These are phyloP conservation scores for Miltochrista miniata DNA, from an alignment of 2,888 invertebrate species.

Conservation along the genomic window DNA sequence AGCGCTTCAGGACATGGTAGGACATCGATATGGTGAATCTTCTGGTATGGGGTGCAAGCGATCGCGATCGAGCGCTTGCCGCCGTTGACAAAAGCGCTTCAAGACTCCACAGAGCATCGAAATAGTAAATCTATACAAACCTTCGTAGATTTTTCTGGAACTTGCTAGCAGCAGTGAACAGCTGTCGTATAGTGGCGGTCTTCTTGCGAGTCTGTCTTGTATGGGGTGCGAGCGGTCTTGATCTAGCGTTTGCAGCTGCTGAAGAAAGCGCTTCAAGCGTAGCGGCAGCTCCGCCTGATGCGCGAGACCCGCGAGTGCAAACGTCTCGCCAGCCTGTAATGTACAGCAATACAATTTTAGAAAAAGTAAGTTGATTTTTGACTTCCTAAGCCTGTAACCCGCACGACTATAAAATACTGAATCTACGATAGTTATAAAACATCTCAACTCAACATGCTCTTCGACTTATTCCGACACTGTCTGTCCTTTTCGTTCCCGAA, in stretches of 20 bases:
- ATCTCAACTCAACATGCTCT: too few relatives aligned
- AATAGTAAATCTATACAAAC: too few relatives aligned
- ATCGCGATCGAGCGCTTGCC: slow-evolving; percentile 57
- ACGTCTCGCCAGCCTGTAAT: slow-evolving; percentile 96
- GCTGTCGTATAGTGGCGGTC: slow-evolving; percentile 94
- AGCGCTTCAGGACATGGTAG: slow-evolving; percentile 86
- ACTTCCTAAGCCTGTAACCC: too few relatives aligned
- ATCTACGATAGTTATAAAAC: too few relatives aligned
- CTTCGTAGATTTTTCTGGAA: slow-evolving; percentile 93
- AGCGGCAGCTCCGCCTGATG: slow-evolving; percentile 86
- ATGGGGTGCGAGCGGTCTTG: slow-evolving; percentile 64
- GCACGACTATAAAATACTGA: too few relatives aligned
- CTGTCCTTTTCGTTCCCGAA: too few relatives aligned
- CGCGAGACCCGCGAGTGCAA: slow-evolving; percentile 86
- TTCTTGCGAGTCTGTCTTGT: slow-evolving; percentile 91
- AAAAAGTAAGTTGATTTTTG: too few relatives aligned
- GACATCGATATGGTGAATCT: too few relatives aligned
- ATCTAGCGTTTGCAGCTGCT: slow-evolving; percentile 79
- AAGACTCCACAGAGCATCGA: too few relatives aligned
- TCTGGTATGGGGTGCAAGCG: slow-evolving; percentile 79
- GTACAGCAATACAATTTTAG: too few relatives aligned
- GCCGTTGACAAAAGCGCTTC: slow-evolving; percentile 87
- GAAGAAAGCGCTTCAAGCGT: slow-evolving; percentile 85
- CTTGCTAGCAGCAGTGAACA: slow-evolving; percentile 98
- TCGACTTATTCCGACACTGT: too few relatives aligned